Evolutionary conservation across 2,888 invertebrate species (phyloP).

Genomic region (Epistrophe grossulariae): DNA sequence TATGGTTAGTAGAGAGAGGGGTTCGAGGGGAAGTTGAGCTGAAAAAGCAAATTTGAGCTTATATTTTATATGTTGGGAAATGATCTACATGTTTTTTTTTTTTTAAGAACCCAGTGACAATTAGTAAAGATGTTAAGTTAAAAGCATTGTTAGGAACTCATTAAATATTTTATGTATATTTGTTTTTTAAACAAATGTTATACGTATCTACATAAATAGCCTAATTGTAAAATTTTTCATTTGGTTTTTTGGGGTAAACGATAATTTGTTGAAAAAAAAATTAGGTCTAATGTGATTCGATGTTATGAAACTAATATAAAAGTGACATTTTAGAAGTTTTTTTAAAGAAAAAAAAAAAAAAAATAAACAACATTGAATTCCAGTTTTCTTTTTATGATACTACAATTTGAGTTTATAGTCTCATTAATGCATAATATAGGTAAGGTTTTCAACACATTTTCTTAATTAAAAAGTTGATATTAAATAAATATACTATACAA

Average conservation of each 20-base stretch:
- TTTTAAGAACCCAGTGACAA: constrained; percentile 58
- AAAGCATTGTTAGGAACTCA: constrained; percentile 23
- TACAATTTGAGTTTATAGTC: no score
- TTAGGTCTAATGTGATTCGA: no score
- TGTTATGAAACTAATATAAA: no score
- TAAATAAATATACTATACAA: no score
- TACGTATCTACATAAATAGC: neutral
- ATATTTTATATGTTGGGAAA: constrained; percentile 41
- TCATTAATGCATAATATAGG: no score
- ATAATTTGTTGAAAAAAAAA: no score
- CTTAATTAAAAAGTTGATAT: no score
- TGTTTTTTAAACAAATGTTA: neutral
- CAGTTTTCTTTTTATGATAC: no score
- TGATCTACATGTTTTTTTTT: constrained; percentile 56
- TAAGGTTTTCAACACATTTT: no score
- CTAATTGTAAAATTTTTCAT: neutral
- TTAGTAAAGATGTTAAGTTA: constrained; percentile 45
- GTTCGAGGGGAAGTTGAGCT: neutral
- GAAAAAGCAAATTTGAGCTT: constrained; percentile 48
- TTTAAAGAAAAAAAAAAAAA: no score
- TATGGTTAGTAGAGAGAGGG: neutral
- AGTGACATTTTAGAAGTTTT: no score
- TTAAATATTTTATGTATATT: constrained; percentile 23
- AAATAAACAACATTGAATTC: no score
- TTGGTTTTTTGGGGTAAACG: neutral